Conservation (phyloP, 53 echinoderm and acorn worm genomes). For the Temnopleurus reevesii region DNA sequence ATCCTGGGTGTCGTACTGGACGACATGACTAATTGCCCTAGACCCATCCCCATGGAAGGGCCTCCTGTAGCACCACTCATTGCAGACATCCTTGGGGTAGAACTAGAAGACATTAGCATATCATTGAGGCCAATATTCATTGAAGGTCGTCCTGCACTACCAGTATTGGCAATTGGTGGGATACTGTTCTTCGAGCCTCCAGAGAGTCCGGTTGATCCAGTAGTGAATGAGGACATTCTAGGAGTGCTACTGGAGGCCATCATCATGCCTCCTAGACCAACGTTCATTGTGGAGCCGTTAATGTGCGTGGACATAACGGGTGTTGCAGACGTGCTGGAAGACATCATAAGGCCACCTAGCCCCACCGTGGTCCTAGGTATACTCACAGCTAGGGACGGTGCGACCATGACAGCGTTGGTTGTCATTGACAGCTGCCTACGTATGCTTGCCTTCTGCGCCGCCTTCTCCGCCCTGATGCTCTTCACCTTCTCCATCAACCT, state of each 20-base stretch:
- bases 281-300: neutral
- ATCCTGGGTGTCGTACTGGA: constrained; percentile 21
- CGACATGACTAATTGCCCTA: constrained; percentile 10
- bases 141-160: neutral
- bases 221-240: neutral
- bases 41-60: neutral
- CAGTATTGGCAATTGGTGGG: too few species aligned
- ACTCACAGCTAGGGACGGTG: constrained; percentile 55
- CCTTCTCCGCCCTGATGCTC: constrained; percentile 83
- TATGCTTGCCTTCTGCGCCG: constrained; percentile 5
- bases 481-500: constrained; percentile 79
- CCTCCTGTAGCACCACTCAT: neutral
- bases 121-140: neutral
- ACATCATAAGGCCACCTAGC: constrained; percentile 23
- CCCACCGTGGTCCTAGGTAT: constrained; percentile 4
- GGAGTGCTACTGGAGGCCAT: neutral
- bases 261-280: neutral
- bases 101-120: constrained; percentile 43
- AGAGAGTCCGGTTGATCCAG: too few species aligned
- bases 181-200: too few species aligned
- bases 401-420: constrained; percentile 57
- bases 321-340: constrained; percentile 28
- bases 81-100: constrained; percentile 5
- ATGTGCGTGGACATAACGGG: neutral
- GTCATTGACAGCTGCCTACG: neutral